Evolutionary conservation across 2,797 vertebrate genomes (phyloP).

Genomic region (Hylomyscus alleni): DNA sequence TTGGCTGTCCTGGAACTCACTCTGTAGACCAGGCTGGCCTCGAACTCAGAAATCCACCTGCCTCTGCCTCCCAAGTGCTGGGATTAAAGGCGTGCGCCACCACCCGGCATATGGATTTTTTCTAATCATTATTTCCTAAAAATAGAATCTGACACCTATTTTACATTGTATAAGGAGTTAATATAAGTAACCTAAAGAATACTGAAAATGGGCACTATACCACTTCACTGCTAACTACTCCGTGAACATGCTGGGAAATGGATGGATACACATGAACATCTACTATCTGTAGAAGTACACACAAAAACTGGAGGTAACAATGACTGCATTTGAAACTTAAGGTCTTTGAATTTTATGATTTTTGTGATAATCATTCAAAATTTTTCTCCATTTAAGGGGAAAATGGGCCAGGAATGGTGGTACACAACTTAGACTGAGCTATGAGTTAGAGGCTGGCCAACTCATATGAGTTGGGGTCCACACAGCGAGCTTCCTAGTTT

Average conservation of each 20-base stretch:
- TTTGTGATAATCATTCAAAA: slow-evolving; percentile 52
- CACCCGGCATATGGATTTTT: no score
- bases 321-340: neutral
- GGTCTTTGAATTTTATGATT: slow-evolving; percentile 42
- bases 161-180: neutral
- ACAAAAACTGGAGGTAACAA: slow-evolving; percentile 37
- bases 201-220: neutral
- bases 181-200: neutral
- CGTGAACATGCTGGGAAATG: neutral
- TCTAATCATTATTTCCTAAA: slow-evolving; percentile 2
- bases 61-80: no score
- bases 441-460: neutral
- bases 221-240: neutral
- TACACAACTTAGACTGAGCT: neutral
- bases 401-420: neutral
- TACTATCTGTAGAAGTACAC: slow-evolving; percentile 39
- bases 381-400: slow-evolving; percentile 51
- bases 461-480: neutral
- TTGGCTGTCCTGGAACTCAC: no score
- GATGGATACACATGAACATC: neutral
- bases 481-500: slow-evolving; percentile 35
- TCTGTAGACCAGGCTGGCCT: no score
- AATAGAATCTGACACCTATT: neutral
- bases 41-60: no score
- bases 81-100: no score